Evolutionary conservation across 1,140 invertebrate species (phyloP).

Genomic region (Trichomalopsis sarcophagae): DNA sequence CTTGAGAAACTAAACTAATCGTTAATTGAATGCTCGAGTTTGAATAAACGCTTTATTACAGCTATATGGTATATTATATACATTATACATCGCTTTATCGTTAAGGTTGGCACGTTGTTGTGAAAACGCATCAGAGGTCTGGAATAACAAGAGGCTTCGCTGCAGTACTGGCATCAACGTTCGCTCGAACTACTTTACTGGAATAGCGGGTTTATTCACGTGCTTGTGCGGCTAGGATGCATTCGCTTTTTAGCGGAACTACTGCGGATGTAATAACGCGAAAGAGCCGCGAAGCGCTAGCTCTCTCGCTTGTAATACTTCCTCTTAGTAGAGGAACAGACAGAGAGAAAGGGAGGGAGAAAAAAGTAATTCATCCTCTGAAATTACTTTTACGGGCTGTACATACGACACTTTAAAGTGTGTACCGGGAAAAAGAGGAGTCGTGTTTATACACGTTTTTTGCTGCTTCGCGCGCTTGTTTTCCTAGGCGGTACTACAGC

Average conservation of each 20-base stretch:
- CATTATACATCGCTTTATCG: too few species aligned
- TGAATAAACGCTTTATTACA: too few species aligned
- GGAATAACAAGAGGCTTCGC: too few species aligned
- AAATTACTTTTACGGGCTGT: constrained; percentile 6
- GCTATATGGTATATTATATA: too few species aligned
- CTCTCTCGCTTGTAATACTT: neutral
- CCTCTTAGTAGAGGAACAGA: neutral
- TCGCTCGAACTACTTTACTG: too few species aligned
- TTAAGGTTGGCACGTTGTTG: too few species aligned
- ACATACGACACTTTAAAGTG: neutral
- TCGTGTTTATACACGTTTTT: neutral
- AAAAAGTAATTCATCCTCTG: neutral
- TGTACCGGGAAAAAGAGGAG: neutral
- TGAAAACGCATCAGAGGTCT: too few species aligned
- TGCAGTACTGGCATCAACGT: too few species aligned
- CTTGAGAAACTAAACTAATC: too few species aligned
- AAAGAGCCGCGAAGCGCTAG: too few species aligned
- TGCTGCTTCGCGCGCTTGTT: neutral
- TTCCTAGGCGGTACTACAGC: neutral
- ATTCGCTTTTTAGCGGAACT: constrained; percentile 8
- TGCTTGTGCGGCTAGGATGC: neutral
- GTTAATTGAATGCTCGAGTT: too few species aligned
- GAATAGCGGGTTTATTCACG: too few species aligned
- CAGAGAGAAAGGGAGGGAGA: neutral
- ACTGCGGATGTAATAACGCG: neutral